Evolutionary conservation across 2,113 vertebrate genomes (phyloP).

Genomic region (Manacus vitellinus): DNA sequence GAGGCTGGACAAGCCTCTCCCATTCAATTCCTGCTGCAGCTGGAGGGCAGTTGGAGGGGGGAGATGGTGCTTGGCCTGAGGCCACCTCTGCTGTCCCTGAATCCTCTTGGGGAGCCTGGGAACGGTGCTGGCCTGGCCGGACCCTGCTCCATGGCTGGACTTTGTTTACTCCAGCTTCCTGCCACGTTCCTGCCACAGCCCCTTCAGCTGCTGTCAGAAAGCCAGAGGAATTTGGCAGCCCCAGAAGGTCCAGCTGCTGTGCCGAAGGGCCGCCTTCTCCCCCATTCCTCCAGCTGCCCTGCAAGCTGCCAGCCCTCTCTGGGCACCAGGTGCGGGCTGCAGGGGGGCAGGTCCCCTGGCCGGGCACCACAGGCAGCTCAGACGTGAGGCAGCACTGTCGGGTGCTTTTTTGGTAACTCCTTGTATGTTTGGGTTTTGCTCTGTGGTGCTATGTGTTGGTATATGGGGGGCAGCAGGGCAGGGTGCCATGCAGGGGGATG

Average conservation of each 20-base stretch:
- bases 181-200: background rate
- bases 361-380: background rate
- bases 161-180: background rate
- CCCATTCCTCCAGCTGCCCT: background rate
- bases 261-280: background rate
- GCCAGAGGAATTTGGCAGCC: constrained; percentile 20
- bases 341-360: background rate
- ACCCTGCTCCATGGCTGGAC: background rate
- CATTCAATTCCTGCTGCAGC: background rate
- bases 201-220: background rate
- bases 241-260: background rate
- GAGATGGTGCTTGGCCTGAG: background rate
- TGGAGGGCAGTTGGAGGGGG: background rate
- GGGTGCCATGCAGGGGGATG: fast-evolving
- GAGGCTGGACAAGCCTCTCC: background rate
- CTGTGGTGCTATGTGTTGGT: fast-evolving
- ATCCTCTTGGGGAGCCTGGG: background rate
- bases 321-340: background rate
- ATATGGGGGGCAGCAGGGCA: background rate
- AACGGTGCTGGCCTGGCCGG: background rate
- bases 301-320: background rate
- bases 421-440: fast-evolving
- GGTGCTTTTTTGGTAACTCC: fast-evolving
- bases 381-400: fast-evolving
- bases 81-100: background rate